Base-by-base conservation (phyloP, 2,888 invertebrate species). In the Patella ulyssiponensis region DNA sequence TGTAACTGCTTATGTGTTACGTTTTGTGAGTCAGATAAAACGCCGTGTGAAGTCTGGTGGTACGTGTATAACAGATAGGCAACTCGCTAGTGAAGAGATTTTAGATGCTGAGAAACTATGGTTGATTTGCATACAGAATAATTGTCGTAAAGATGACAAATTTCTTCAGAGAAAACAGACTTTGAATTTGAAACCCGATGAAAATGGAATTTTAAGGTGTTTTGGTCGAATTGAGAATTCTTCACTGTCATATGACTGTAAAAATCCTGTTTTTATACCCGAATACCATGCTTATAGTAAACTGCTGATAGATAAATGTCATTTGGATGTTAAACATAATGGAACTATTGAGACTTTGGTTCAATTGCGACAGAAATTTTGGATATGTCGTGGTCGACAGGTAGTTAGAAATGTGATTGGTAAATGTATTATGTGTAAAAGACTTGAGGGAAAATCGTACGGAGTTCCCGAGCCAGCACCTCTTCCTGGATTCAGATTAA, bases 211-310 rank as follows among this genome's bases (percentile, higher is more conserved):
- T 12, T 14, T 14, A 20, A 58, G 58, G 20, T 58, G 58, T 17
- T 58, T 15, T 58, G 58, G 58, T 12, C 17, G 58, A 64, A 64
- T 64, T 20, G n/a, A 20, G n/a, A 64, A 64, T 64, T 64, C n/a
- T 2, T n/a, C 23, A 20, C 23, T 64, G 4, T 20, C n/a, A n/a
- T 9, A n/a, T 58, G 17, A 58, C 20, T 9, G 12, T 20, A 58
- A 58, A 14, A n/a, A 12, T 58, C 58, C 58, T 14, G 20, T 58
- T 7, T 58, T 58, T 58, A n/a, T 58, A 17, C 58, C 58, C 7
- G 58, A 58, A 17, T n/a, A 58, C 20, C 58, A 58, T 58, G 58
- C 20, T n/a, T 58, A 58, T 58, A 58, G n/a, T 58, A 58, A 58
- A 20, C 20, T 58, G 58, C 1, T 58, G 7, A 17, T 58, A n/a